Conservation (phyloP, 2,888 invertebrate genomes). For the Drosophila mimica region DNA sequence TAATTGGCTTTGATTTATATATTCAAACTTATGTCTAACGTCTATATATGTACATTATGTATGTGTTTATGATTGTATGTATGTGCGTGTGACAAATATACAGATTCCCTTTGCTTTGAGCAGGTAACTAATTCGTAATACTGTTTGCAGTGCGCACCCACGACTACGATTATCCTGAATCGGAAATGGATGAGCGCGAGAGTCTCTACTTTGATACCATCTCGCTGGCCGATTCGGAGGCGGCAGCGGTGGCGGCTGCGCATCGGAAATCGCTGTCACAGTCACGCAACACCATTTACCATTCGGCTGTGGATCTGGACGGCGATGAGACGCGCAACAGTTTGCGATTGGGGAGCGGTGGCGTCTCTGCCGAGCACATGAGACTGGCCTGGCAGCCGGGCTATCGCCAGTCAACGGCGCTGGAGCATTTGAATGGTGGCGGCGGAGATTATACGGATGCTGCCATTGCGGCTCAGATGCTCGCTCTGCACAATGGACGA, state of each 20-base stretch:
- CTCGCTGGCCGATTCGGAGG: constrained; percentile 84
- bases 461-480: constrained; percentile 75
- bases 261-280: constrained; percentile 86
- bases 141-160: constrained; percentile 83
- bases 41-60: not conserved
- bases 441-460: constrained; percentile 72
- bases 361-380: constrained; percentile 52
- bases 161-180: constrained; percentile 85
- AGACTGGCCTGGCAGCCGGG: constrained; percentile 68
- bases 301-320: constrained; percentile 87
- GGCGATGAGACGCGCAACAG: constrained; percentile 81
- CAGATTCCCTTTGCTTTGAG: not conserved
- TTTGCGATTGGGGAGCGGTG: constrained; percentile 61
- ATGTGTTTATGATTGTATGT: not conserved
- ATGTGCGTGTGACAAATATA: not conserved
- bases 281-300: constrained; percentile 87
- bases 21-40: not conserved
- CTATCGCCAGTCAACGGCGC: constrained; percentile 83
- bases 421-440: constrained; percentile 77
- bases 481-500: constrained; percentile 78
- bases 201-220: constrained; percentile 85
- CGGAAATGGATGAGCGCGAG: constrained; percentile 85
- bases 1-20: constrained; percentile 3
- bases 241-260: constrained; percentile 83
- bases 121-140: constrained; percentile 40